Percentiles rank a stretch among this genome's conserved stretches.
These are phyloP conservation scores for Sphaerophoria rueppellii DNA, from an alignment of 2,888 invertebrate genomes.

Conservation along the genomic window DNA sequence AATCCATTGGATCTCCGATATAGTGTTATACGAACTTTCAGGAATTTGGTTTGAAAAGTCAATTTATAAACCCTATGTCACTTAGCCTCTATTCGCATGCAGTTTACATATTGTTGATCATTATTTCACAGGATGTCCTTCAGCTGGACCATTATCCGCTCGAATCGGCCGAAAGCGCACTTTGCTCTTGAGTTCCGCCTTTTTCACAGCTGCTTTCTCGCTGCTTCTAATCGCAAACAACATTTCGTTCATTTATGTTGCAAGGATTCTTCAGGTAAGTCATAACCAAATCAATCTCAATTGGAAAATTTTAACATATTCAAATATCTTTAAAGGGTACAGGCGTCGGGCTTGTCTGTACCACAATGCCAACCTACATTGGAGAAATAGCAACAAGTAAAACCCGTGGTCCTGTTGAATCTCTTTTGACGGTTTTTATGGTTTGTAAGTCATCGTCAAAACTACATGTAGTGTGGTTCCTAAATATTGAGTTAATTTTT, in stretches of 20 bases:
- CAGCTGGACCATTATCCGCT: conserved; percentile 84
- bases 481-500: not conserved
- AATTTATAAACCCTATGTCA: too few relatives aligned
- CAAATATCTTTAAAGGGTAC: conserved; percentile 82
- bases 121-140: conserved; percentile 84
- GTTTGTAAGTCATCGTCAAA: conserved; percentile 78
- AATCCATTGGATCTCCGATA: too few relatives aligned
- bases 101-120: conserved; percentile 75
- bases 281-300: conserved; percentile 74
- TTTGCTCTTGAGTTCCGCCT: conserved; percentile 85
- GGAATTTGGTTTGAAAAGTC: too few relatives aligned
- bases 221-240: conserved; percentile 85
- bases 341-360: conserved; percentile 87
- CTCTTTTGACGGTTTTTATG: conserved; percentile 90
- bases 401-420: conserved; percentile 90
- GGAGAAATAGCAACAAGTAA: conserved; percentile 92
- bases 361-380: conserved; percentile 91
- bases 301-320: not conserved
- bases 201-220: conserved; percentile 88
- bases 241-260: conserved; percentile 84
- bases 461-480: not conserved
- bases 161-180: conserved; percentile 87
- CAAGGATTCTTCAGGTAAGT: conserved; percentile 78
- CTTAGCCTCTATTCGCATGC: not conserved
- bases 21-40: too few relatives aligned